Percentiles rank a stretch among this genome's conserved stretches.
These are phyloP conservation scores for Chaetops frenatus DNA, from an alignment of 2,113 vertebrate genomes.

Conservation along the genomic window DNA sequence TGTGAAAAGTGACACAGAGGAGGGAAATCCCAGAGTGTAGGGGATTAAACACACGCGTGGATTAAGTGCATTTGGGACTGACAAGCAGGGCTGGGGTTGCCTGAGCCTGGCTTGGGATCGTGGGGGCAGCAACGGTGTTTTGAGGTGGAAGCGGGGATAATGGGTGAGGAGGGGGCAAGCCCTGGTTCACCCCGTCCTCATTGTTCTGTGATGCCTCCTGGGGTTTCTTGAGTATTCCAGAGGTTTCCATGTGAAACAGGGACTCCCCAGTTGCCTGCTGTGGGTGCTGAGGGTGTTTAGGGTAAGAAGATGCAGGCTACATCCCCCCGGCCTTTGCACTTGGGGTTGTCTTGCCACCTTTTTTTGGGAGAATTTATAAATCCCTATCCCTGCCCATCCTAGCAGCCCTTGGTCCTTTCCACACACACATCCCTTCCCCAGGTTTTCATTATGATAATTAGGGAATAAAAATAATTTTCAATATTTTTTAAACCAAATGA, in stretches of 20 bases:
- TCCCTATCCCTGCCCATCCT: neutral
- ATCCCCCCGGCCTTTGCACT: fast-evolving
- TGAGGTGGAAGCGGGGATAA: fast-evolving
- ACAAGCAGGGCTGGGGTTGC: neutral
- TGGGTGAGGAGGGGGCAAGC: neutral
- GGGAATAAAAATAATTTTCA: neutral
- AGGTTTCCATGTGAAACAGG: neutral
- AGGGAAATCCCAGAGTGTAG: neutral
- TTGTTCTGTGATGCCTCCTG: neutral
- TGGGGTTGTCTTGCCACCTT: fast-evolving
- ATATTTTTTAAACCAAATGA: neutral
- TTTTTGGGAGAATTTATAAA: neutral
- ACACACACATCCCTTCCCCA: neutral
- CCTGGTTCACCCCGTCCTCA: fast-evolving
- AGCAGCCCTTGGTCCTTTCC: neutral
- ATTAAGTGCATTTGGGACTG: neutral
- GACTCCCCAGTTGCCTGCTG: neutral
- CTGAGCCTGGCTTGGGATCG: neutral
- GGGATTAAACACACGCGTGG: neutral
- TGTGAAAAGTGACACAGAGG: constrained; percentile 49
- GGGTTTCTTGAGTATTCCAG: neutral
- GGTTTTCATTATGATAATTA: neutral
- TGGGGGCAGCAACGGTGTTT: fast-evolving
- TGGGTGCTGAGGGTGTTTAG: neutral
- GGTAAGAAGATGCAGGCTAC: neutral